phyloP scores from a whole-genome alignment of 1,140 invertebrate genomes.

The Vanessa tameamea region DNA sequence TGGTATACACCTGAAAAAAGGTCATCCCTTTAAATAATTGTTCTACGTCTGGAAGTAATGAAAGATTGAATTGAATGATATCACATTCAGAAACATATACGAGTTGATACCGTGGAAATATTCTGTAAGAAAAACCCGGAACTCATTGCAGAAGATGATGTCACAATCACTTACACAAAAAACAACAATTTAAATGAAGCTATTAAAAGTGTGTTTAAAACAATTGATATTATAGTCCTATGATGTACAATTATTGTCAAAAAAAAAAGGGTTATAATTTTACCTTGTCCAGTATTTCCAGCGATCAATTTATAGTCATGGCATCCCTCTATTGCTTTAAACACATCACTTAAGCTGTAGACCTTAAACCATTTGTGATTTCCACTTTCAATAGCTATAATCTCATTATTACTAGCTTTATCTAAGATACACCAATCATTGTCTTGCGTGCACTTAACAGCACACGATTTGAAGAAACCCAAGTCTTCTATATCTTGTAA shows the following conservation, averaged over 20 bases:
- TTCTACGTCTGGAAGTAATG: background rate
- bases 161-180: no score
- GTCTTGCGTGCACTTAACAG: slow-evolving; percentile 45
- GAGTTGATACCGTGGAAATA: no score
- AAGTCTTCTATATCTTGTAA: slow-evolving; percentile 80
- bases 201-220: no score
- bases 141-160: no score
- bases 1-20: slow-evolving; percentile 69
- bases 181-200: no score
- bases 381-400: slow-evolving; percentile 46
- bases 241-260: no score
- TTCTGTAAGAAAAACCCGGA: no score
- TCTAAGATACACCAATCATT: slow-evolving; percentile 59
- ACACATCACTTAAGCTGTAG: slow-evolving; percentile 70
- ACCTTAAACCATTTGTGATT: slow-evolving; percentile 81
- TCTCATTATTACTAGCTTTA: slow-evolving; percentile 40
- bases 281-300: slow-evolving; percentile 73
- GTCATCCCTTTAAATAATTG: background rate
- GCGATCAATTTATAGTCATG: slow-evolving; percentile 63
- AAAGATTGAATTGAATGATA: background rate
- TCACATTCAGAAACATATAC: background rate
- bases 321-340: slow-evolving; percentile 51
- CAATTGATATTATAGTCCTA: background rate
- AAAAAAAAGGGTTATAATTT: background rate
- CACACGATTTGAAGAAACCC: slow-evolving; percentile 51